phyloP scores from a whole-genome alignment of 2,888 invertebrate species.

The Mythimna lalbum region DNA sequence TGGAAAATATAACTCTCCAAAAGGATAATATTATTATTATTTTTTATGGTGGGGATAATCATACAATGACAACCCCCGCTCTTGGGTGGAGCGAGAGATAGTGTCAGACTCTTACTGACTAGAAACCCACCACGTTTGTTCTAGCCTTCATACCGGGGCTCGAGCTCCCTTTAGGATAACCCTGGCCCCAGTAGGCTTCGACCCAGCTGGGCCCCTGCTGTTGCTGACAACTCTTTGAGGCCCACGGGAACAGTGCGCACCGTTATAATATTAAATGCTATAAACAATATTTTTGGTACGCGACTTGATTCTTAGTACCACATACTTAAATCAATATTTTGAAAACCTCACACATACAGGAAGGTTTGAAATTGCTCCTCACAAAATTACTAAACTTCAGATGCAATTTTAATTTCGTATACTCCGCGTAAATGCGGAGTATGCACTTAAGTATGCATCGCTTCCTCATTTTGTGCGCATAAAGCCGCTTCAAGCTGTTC shows the following conservation, averaged over 20 bases:
- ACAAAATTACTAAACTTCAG: conserved; percentile 24
- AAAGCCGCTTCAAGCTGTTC: conserved; percentile 17
- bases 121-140: too few species aligned
- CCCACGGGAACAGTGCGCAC: too few species aligned
- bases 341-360: background rate
- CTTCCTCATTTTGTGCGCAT: conserved; percentile 20
- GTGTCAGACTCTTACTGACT: too few species aligned
- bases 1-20: conserved; percentile 6
- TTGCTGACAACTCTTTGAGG: too few species aligned
- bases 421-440: conserved; percentile 18
- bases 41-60: too few species aligned
- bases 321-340: conserved; percentile 14
- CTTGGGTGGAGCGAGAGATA: too few species aligned
- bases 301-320: conserved; percentile 2
- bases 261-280: conserved; percentile 23
- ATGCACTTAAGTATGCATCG: conserved; percentile 44
- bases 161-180: too few species aligned
- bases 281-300: conserved; percentile 17
- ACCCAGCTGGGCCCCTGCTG: too few species aligned
- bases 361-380: conserved; percentile 1
- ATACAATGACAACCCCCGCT: too few species aligned
- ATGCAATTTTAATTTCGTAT: conserved; percentile 34
- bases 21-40: conserved; percentile 30
- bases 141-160: too few species aligned
- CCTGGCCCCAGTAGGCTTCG: too few species aligned